Evolutionary conservation across 2,797 vertebrate species (phyloP), one percentile per base, ranked within the genome.

Genomic region (Ceyx erithaca): DNA sequence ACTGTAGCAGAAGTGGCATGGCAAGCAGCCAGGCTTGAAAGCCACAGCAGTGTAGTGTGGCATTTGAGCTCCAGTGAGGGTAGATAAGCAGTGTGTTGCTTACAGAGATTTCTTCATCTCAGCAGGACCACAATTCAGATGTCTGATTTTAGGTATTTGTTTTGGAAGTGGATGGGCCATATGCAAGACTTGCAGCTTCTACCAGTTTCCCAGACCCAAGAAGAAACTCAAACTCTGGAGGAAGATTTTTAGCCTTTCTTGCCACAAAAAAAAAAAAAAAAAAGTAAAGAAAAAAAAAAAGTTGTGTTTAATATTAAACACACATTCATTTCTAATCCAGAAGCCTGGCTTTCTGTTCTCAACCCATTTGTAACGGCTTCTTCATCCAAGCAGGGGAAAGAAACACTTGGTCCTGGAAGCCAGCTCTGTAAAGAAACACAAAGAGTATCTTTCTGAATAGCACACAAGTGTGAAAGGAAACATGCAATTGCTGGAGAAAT

Each of bases 401-500:
- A 83, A 90, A 93, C 88, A 75, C 31, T 92, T 67, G 61, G 54
- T 90, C 43, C 31, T 88, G 73, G 69, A 90, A 91, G 90, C 46
- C 72, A 55, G 79, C 85, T 89, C 81, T 73, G 25, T 89, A 94
- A 93, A 92, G 90, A 90, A 94, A 95, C 77, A 92, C 90, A 95
- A 97, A 96, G 82, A 87, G 28, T 69, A 71, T 96, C 70, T 84
- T 96, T 85, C 79, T 96, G 89, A 95, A 92, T 92, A 96, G 85
- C 83, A 46, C 83, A 77, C 51, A 70, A 93, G 87, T 96, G 89
- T 95, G 96, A 95, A 97, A 93, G 92, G 89, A 95, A 94, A 92
- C 75, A 85, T 75, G 90, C 93, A 91, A 87, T 88, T 92, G 93
- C 86, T 89, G 91, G 90, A 96, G 95, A 96, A 92, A 96, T 76